Base-by-base conservation (phyloP, 2,113 vertebrate genomes). In the Elgaria multicarinata region DNA sequence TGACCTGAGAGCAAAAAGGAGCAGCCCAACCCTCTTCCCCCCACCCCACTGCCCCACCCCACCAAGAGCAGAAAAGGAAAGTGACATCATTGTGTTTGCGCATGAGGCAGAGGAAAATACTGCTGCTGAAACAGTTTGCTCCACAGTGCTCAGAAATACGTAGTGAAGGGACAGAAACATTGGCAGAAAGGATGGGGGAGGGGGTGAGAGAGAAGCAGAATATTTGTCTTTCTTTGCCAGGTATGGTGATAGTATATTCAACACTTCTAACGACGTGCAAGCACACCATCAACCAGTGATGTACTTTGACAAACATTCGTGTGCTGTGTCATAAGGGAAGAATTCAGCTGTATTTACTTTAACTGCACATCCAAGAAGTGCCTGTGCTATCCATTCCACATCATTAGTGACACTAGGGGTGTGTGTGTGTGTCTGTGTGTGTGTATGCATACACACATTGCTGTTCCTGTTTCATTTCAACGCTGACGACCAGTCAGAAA, bases 401-500 rank as follows among this genome's bases (percentile, higher is more conserved):
- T 79, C 64, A 16, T 75, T 83, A 9, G 36, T 64, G 53, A 26
- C 42, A 36, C 14, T 36, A 33, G 4, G 39, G 20, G 33, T n/a
- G 64, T 71, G 83, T 58, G 50, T 20, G 50, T 36, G 10, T 72
- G 31, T 53, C 46, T 31, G 42, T 24, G 39, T 50, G 83, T 78
- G 76, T 33, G 76, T 44, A 22, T 24, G 14, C 8, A 79, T 28
- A 77, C n/a, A 42, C 77, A 66, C 67, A 81, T 92, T 53, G 85
- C 93, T 84, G 93, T 93, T 93, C 83, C 92, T 91, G 93, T 93
- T 80, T 90, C 92, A 92, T 94, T 95, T 92, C 89, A 9, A 95
- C 93, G 91, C 94, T 94, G 89, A 1, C 94, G 90, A 90, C 91
- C 91, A 93, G 91, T 91, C 92, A 93, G 96, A 95, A 96, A 96